phyloP scores from a whole-genome alignment of 1,140 invertebrate genomes.

The Drosophila willistoni region DNA sequence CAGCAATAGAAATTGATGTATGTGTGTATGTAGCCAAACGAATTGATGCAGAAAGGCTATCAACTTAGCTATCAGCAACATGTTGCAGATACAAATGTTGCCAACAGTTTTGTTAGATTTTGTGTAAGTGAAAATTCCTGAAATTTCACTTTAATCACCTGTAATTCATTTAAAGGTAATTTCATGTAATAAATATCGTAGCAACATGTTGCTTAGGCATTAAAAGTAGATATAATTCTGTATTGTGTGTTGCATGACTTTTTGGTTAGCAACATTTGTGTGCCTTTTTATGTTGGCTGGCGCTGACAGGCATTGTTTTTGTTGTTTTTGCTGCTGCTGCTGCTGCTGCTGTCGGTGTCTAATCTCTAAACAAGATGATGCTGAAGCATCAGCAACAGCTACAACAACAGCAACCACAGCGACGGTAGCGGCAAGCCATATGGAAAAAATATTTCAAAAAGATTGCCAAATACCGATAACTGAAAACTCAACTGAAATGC shows the following conservation, averaged over 20 bases:
- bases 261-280: conserved; percentile 7
- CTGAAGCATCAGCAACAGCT: background rate
- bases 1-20: conserved; percentile 68
- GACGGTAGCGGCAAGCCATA: conserved; percentile 58
- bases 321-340: conserved; percentile 26
- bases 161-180: background rate
- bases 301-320: conserved; percentile 44
- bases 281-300: conserved; percentile 3
- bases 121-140: background rate
- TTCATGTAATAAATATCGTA: background rate
- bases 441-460: conserved; percentile 78
- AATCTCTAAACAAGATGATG: conserved; percentile 45
- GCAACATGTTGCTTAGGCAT: conserved; percentile 6
- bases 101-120: conserved; percentile 26
- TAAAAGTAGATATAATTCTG: background rate
- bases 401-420: conserved; percentile 4
- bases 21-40: conserved; percentile 6
- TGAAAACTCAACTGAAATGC: conserved; percentile 35
- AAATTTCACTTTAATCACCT: conserved; percentile 5
- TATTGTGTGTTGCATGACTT: background rate
- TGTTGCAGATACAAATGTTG: conserved; percentile 23
- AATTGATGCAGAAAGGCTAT: background rate
- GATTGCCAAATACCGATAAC: conserved; percentile 76
- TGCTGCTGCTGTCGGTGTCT: conserved; percentile 31
- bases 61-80: conserved; percentile 13